Evolutionary conservation across 1,140 invertebrate genomes (phyloP).

Genomic region (Ceratina japonica): DNA sequence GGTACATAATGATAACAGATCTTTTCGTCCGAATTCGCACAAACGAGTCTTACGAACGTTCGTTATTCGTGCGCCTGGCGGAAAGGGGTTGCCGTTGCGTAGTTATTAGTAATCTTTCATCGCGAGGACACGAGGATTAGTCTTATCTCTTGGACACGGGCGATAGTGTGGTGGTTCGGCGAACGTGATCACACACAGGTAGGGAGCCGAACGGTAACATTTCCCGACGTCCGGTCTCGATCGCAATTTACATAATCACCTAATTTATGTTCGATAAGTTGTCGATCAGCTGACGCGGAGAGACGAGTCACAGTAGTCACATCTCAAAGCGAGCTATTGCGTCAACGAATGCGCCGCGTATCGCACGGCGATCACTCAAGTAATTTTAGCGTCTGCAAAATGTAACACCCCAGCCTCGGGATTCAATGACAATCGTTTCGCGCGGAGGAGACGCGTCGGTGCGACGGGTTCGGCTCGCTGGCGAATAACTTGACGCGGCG

Average conservation of each 20-base stretch:
- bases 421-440: neutral
- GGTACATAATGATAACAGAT: neutral
- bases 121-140: constrained; percentile 58
- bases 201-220: neutral
- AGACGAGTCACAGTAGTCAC: constrained; percentile 42
- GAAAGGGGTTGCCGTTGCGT: constrained; percentile 38
- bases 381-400: constrained; percentile 21
- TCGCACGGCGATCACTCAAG: constrained; percentile 16
- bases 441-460: neutral
- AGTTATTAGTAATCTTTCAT: constrained; percentile 59
- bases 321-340: constrained; percentile 47
- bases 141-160: constrained; percentile 23
- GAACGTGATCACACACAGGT: constrained; percentile 1
- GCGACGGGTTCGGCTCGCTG: neutral
- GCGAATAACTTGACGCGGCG: neutral
- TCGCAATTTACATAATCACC: constrained; percentile 60
- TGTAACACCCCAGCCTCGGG: neutral
- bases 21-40: neutral
- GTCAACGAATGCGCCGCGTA: constrained; percentile 22
- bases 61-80: constrained; percentile 8
- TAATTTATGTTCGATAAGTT: constrained; percentile 21
- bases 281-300: constrained; percentile 51
- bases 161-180: neutral
- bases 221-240: neutral
- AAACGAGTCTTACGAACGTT: neutral